Percentiles rank a stretch among this genome's conserved stretches.
Evolutionary conservation across 2,113 vertebrate species (phyloP).

Genomic region (Glaucomys volans): DNA sequence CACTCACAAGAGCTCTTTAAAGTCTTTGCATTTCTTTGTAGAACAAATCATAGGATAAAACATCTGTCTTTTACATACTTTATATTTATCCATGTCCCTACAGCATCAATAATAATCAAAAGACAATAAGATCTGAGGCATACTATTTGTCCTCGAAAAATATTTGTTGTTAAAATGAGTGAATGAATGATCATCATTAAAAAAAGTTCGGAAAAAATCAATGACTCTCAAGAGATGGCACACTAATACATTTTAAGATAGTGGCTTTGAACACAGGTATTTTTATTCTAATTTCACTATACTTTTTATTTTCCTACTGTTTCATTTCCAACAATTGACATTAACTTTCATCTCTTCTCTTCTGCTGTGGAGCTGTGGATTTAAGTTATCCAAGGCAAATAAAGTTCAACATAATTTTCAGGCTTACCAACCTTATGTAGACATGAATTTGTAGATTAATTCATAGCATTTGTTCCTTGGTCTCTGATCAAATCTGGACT

Average conservation of each 20-base stretch:
- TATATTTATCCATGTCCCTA: background rate
- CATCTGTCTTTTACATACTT: background rate
- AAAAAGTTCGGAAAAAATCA: conserved; percentile 45
- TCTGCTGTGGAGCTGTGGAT: background rate
- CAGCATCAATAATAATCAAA: background rate
- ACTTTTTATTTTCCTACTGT: background rate
- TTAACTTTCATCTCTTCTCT: background rate
- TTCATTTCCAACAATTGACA: background rate
- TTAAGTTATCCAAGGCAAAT: background rate
- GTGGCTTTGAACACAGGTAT: background rate
- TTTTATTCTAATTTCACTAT: background rate
- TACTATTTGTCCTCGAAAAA: background rate
- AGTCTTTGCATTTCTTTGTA: background rate
- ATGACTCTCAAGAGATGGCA: background rate
- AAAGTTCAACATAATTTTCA: background rate
- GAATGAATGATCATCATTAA: background rate
- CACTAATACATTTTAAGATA: conserved; percentile 1
- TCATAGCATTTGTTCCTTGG: background rate
- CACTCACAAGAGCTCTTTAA: background rate
- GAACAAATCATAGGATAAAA: background rate
- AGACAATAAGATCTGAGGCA: background rate
- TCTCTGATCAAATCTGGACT: background rate
- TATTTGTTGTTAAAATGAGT: background rate
- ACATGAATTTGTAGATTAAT: background rate
- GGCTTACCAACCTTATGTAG: background rate